These are phyloP conservation scores for Sebastes minor DNA, from an alignment of 2,797 vertebrate species.

Conservation along the genomic window DNA sequence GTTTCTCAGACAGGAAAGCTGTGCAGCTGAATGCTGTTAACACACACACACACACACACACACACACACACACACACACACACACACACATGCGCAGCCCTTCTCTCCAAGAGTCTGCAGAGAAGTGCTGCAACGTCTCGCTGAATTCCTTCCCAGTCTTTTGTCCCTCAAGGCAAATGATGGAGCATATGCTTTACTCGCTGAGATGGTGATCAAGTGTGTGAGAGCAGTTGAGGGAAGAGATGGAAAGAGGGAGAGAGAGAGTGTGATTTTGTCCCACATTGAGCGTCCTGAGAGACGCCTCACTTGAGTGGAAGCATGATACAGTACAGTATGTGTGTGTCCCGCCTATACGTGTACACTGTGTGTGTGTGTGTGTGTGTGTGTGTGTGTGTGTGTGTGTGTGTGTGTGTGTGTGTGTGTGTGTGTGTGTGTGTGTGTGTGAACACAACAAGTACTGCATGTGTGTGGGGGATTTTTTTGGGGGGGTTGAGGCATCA, in stretches of 20 bases:
- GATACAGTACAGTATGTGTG: conserved; percentile 33
- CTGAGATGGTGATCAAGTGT: conserved; percentile 63
- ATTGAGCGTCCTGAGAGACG: conserved; percentile 30
- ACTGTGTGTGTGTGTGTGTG: neutral
- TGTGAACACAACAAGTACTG: conserved; percentile 5
- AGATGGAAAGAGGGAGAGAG: conserved; percentile 32
- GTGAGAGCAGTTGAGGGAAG: conserved; percentile 45
- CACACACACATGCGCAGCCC: neutral
- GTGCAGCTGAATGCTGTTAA: conserved; percentile 9
- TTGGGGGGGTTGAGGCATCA: neutral
- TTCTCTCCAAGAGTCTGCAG: conserved; percentile 24
- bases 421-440: no score
- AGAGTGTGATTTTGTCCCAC: conserved; percentile 34
- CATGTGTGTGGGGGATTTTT: neutral
- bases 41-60: neutral
- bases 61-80: neutral
- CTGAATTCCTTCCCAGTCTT: conserved; percentile 62
- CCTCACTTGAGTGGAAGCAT: conserved; percentile 30
- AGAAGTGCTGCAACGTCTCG: conserved; percentile 38
- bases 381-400: conserved; percentile 13
- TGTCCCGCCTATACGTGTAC: neutral
- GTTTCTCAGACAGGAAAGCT: conserved; percentile 18
- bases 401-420: no score
- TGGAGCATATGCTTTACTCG: conserved; percentile 62
- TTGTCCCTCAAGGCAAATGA: conserved; percentile 68